phyloP scores from a whole-genome alignment of 2,113 vertebrate genomes.

The Galbula dea region DNA sequence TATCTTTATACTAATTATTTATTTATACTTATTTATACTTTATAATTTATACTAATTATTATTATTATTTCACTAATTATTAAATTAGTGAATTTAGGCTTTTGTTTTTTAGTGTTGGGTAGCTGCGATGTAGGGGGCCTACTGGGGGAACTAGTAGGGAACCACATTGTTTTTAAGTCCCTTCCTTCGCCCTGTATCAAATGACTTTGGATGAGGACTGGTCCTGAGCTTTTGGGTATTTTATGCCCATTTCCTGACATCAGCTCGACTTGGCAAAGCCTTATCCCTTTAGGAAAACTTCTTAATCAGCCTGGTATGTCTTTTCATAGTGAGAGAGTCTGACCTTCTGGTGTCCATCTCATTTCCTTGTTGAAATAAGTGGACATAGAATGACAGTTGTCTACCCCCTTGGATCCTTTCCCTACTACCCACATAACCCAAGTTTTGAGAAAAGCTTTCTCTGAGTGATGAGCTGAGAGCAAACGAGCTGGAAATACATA shows the following conservation, averaged over 20 bases:
- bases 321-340: background rate
- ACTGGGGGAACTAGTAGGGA: background rate
- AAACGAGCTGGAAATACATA: background rate
- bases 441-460: background rate
- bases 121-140: background rate
- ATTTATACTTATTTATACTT: too few species aligned
- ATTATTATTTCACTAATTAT: too few species aligned
- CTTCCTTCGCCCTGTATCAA: background rate
- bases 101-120: background rate
- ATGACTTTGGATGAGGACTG: background rate
- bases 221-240: background rate
- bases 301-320: background rate
- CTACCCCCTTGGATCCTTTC: background rate
- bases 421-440: background rate
- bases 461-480: background rate
- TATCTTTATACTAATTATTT: too few species aligned
- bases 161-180: accelerated
- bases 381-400: background rate
- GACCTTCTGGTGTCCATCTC: background rate
- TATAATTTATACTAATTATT: too few species aligned
- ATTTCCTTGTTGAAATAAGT: background rate
- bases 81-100: too few species aligned
- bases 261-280: background rate
- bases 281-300: background rate
- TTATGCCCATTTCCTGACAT: background rate